Evolutionary conservation across 1,140 invertebrate genomes (phyloP).

Genomic region (Pseudomyrmex gracilis): DNA sequence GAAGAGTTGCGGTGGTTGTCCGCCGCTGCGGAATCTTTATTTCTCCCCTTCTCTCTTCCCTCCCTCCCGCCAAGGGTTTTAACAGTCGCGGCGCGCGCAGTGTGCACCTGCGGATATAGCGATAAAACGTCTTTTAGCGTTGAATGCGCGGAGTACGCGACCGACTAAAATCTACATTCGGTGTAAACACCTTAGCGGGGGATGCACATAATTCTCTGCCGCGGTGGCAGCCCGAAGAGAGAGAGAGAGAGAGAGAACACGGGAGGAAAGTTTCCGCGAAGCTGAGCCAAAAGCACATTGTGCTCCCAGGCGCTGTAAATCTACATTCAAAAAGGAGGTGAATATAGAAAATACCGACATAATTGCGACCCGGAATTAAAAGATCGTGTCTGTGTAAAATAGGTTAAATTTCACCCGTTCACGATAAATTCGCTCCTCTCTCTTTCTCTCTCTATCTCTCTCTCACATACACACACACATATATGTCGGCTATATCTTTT

Average conservation of each 20-base stretch:
- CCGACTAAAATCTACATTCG: conserved; percentile 70
- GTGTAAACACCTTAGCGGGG: conserved; percentile 64
- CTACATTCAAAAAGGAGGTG: conserved; percentile 61
- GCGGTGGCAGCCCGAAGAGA: conserved; percentile 10
- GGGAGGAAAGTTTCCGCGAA: conserved; percentile 42
- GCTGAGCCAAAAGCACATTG: conserved; percentile 63
- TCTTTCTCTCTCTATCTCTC: no score
- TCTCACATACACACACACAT: no score
- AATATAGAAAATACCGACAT: conserved; percentile 68
- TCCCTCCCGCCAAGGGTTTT: neutral
- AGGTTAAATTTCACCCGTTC: conserved; percentile 49
- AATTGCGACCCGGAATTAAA: conserved; percentile 68
- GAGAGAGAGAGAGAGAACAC: conserved; percentile 6
- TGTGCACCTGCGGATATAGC: conserved; percentile 58
- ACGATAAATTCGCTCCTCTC: conserved; percentile 60
- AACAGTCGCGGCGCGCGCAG: neutral
- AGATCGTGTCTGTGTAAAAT: conserved; percentile 47
- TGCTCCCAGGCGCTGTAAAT: conserved; percentile 63
- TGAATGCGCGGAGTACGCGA: conserved; percentile 49
- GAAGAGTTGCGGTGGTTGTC: conserved; percentile 19
- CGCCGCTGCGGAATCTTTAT: neutral
- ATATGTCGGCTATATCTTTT: neutral
- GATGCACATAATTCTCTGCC: conserved; percentile 67
- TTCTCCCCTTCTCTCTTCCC: neutral
- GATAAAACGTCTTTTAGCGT: conserved; percentile 59